Base-by-base conservation (phyloP, 1,140 invertebrate genomes). In the Agrypnia vestita region DNA sequence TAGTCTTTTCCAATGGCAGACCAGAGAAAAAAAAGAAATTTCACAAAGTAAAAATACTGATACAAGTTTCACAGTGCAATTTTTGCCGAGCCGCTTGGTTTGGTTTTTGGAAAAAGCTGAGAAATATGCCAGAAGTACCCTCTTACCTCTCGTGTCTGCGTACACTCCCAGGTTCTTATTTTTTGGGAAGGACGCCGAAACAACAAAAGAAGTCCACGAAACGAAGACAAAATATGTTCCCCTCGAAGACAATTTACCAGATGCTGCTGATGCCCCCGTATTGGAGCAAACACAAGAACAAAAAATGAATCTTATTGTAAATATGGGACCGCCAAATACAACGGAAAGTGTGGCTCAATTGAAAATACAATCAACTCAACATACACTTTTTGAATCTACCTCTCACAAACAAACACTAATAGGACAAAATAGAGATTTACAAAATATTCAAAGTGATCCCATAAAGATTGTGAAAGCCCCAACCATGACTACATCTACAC, bases 81-180 rank as follows among this genome's bases (percentile, higher is more conserved):
- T 95, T 83, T 86, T 96, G 21, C 95, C 95, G 0, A 93, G 94
- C 76, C 90, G 94, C 43, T 85, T 96, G 13, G 94, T 94, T 0
- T 92, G 93, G 6, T 93, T 96, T 85, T 91, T 96, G 35, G 94
- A 95, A 17, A 93, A 95, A 84, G 95, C 95, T 0, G 95, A 96
- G 85, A 91, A 92, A 25, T 96, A 96, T 84, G 95, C 95, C 0
- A 89, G 94, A 62, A 92, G 94, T 84, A 95, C 94, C 0, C 86
- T 95, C 10, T 84, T 95, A 62, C 94, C 94, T 0, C 84, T 95
- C 7, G 94, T 95, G 4, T 95, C 94, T 0, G 93, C 94, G 51
- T 94, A 95, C 84, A 94, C 94, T 3, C 94, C 94, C 0, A 93
- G 91, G 46, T 90, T 93, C 78, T 91, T 91, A n/a, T 88, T 91